Evolutionary conservation across 2,797 vertebrate species (phyloP), one percentile per base, ranked within the genome.

Genomic region (Anas bahamensis): DNA sequence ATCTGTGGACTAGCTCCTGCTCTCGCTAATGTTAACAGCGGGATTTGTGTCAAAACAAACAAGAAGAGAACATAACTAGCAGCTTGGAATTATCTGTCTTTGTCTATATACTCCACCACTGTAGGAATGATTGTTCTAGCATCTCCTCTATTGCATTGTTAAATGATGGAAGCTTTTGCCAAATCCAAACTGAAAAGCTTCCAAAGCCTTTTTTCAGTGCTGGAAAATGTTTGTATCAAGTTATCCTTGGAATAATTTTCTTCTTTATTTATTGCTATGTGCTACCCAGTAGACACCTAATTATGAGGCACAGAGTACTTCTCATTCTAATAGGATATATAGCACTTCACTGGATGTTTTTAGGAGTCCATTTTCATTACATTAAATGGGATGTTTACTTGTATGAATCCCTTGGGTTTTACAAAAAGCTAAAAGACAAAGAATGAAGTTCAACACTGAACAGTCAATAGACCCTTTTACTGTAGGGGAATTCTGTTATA

Each of bases 241-340:
- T 91, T 91, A 80, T 93, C 80, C 17, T 86, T 91, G 69, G 52
- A 95, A 95, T 88, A 88, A 83, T 84, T 64, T 88, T 88, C 50
- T 90, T 46, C 33, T 89, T 91, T 91, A 74, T 95, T 94, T 95
- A 84, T 95, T 94, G 57, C 48, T 94, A 35, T 84, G 60, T 89
- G 22, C 80, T 93, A 76, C 70, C 31, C 80, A 91, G 70, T 74
- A 86, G 83, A 82, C 64, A 82, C 55, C 69, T 88, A 83, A 88
- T 95, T 86, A 91, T 82, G 77, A 89, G 55, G 50, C 61, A 74
- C 28, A 56, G 60, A 63, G 46, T 82, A 33, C 42, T 81, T 89
- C 57, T 63, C 46, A 37, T 93, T 91, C 77, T 75, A 74, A 53
- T 57, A 84, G 48, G 55, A 72, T 85, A 65, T 75, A 52, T 56